phyloP scores from a whole-genome alignment of 2,113 vertebrate genomes.

The Myrmecobius fasciatus region DNA sequence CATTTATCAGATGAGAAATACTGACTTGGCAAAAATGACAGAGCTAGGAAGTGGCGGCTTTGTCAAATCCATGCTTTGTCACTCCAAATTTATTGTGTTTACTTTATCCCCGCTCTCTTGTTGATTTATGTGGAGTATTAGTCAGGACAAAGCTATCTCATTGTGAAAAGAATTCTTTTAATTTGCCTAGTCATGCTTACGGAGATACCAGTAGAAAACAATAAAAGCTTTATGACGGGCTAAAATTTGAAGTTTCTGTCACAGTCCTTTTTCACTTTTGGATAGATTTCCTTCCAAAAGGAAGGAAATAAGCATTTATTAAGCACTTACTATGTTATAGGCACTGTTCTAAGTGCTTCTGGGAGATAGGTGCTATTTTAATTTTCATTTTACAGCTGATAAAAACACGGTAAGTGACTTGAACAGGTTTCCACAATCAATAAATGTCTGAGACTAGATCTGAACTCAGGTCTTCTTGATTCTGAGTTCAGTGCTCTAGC shows the following conservation, averaged over 20 bases:
- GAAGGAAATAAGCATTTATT: background rate
- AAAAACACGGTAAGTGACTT: background rate
- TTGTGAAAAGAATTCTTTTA: background rate
- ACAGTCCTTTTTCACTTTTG: slow-evolving; percentile 20
- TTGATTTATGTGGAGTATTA: background rate
- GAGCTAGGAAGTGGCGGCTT: background rate
- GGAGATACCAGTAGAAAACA: background rate
- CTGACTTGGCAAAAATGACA: background rate
- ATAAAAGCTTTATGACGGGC: background rate
- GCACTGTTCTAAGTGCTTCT: background rate
- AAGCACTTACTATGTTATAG: background rate
- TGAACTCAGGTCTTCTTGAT: background rate
- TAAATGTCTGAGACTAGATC: background rate
- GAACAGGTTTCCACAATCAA: background rate
- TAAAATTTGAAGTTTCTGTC: background rate
- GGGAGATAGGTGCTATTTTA: background rate
- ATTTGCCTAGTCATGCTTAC: slow-evolving; percentile 72
- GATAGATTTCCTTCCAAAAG: background rate
- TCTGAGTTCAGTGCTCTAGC: background rate
- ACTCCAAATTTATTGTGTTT: background rate
- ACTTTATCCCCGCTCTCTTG: background rate
- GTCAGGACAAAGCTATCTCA: background rate
- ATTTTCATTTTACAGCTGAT: background rate
- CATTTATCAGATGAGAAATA: background rate
- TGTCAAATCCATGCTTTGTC: background rate